Percentiles rank a stretch among this genome's conserved stretches.
Conservation (phyloP, 30 jellyfish, hydroid and myxozoan genomes). For the Turritopsis dohrnii region DNA sequence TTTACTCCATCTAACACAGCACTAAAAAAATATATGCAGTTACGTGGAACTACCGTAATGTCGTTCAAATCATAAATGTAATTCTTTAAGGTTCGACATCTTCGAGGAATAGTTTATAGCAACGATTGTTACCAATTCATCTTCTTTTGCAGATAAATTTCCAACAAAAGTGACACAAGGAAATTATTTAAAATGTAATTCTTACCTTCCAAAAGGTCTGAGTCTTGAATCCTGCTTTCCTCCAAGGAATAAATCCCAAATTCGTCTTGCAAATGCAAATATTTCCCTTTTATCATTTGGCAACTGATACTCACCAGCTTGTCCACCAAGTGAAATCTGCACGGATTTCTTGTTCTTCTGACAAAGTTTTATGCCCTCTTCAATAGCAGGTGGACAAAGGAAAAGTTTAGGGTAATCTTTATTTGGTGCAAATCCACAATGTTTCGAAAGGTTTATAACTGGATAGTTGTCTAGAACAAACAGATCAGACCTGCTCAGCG, state of each 20-base stretch:
- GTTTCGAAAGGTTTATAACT: slow-evolving; percentile 74
- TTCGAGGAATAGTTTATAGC: too few species aligned
- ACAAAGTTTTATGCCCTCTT: slow-evolving; percentile 56
- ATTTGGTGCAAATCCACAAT: slow-evolving; percentile 67
- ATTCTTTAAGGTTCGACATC: too few species aligned
- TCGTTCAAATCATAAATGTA: too few species aligned
- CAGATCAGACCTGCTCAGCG: neutral
- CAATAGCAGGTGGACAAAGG: slow-evolving; percentile 49
- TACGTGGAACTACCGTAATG: too few species aligned
- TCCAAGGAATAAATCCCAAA: slow-evolving; percentile 80
- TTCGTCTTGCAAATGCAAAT: slow-evolving; percentile 45
- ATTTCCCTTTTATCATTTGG: slow-evolving; percentile 55
- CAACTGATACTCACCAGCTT: slow-evolving; percentile 61
- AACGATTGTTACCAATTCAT: too few species aligned
- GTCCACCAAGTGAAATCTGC: slow-evolving; percentile 79
- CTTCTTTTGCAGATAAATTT: too few species aligned
- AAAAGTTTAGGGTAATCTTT: slow-evolving; percentile 62
- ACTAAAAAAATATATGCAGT: too few species aligned
- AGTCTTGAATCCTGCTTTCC: slow-evolving; percentile 40
- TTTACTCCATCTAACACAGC: slow-evolving; percentile 35
- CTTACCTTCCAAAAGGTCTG: slow-evolving; percentile 85
- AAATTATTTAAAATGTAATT: neutral
- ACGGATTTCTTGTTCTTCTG: slow-evolving; percentile 67
- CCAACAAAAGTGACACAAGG: neutral
- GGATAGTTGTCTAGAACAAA: slow-evolving; percentile 66